Base-by-base conservation (phyloP, 1,140 invertebrate genomes). In the Ceratosolen fusciceps region DNA sequence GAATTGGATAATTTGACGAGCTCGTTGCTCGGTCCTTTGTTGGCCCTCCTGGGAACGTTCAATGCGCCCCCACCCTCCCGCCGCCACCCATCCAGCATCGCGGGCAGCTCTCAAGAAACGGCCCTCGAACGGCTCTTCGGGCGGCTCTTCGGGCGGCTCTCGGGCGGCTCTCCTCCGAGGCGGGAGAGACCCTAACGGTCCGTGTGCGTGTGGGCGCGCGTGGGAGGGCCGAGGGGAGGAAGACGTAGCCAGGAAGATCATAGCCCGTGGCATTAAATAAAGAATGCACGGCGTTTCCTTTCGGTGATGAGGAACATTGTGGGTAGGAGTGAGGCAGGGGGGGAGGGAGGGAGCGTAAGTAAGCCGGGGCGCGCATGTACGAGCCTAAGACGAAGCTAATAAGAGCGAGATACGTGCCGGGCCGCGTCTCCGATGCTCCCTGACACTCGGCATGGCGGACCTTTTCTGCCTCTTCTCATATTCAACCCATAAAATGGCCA, bases 1-100 rank as follows among this genome's bases (percentile, higher is more conserved):
- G 89, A 90, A 90, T 90, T 90, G 88, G 87, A 90, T 90, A 90
- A 90, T 90, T 90, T 90, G 87, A 90, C 89, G 87, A 90, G 88
- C 88, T 90, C 87, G 87, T 90, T 90, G 88, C 26, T 87, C 88
- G 88, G 88, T 87, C 88, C 87, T 90, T 90, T 90, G 89, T 90
- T 89, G 43, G 39, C 87, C 87, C 88, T 90, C 89, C 89, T 90
- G 89, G 89, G 89, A 90, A 90, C 89, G 86, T 85, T 90, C 81
- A 90, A 90, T 90, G 87, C 88, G 67, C 31, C 62, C 74, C 39
- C 29, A 62, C 58, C 24, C 16, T 8, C 54, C 39, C 54, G 12
- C 52, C 31, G 19, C 39, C 37, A 14, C 5, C 71, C 4, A n/a
- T n/a, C n/a, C n/a, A n/a, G n/a, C n/a, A n/a, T n/a, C n/a, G n/a